Percentiles rank a stretch among this genome's conserved stretches.
Conservation (phyloP, 2,888 invertebrate genomes). For the Zygogramma bicolorata region DNA sequence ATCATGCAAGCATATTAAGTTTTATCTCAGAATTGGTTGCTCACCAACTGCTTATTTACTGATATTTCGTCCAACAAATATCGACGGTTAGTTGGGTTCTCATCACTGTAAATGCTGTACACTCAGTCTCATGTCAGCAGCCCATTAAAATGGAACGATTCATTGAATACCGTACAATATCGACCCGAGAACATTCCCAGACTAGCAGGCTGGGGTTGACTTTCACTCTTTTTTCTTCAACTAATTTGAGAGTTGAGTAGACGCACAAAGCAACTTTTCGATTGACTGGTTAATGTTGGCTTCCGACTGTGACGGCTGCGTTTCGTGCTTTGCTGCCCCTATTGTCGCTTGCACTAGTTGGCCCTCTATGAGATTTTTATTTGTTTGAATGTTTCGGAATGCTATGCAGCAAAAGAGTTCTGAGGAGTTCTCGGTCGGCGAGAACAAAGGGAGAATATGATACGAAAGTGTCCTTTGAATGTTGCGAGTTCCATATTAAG, state of each 20-base stretch:
- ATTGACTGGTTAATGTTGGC: slow-evolving; percentile 57
- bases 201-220: slow-evolving; percentile 32
- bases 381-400: neutral
- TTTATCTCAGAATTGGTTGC: too few relatives aligned
- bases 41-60: too few relatives aligned
- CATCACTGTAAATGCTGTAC: neutral
- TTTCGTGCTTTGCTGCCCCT: slow-evolving; percentile 45
- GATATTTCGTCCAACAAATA: too few relatives aligned
- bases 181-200: slow-evolving; percentile 41
- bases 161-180: slow-evolving; percentile 55
- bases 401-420: neutral
- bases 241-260: slow-evolving; percentile 61
- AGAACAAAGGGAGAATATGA: too few relatives aligned
- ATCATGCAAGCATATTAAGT: too few relatives aligned
- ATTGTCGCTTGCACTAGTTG: slow-evolving; percentile 23
- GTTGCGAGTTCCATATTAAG: too few relatives aligned
- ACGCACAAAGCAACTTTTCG: slow-evolving; percentile 59
- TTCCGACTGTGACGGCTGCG: slow-evolving; percentile 49
- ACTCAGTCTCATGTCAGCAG: slow-evolving; percentile 24
- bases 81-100: neutral
- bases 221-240: slow-evolving; percentile 52
- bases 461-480: too few relatives aligned
- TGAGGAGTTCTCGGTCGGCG: neutral
- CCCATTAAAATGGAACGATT: slow-evolving; percentile 61
- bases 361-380: neutral